phyloP scores from a whole-genome alignment of 1,140 invertebrate species.

The Zophobas morio region DNA sequence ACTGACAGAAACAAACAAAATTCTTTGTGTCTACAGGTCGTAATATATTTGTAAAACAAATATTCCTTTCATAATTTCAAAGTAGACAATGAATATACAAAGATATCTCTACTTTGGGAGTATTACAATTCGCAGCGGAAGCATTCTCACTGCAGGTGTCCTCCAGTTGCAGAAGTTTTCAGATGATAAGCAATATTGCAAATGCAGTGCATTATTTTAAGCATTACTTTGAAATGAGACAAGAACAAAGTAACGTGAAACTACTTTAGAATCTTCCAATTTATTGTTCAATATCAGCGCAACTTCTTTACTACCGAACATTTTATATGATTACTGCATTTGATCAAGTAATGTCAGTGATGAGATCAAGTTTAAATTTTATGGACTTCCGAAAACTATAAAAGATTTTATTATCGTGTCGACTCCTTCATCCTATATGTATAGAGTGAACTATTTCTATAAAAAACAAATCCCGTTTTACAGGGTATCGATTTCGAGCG shows the following conservation, averaged over 20 bases:
- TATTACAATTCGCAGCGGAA: too few relatives aligned
- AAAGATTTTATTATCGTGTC: slow-evolving; percentile 41
- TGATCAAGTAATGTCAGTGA: slow-evolving; percentile 29
- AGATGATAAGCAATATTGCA: too few relatives aligned
- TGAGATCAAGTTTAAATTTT: slow-evolving; percentile 36
- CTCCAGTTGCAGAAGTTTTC: too few relatives aligned
- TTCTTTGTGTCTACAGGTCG: too few relatives aligned
- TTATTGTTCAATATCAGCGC: slow-evolving; percentile 18
- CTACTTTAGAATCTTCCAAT: neutral
- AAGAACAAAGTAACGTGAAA: neutral
- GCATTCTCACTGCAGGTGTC: too few relatives aligned
- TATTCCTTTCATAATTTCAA: too few relatives aligned
- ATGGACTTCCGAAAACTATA: slow-evolving; percentile 21
- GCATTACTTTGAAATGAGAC: neutral
- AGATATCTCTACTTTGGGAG: too few relatives aligned
- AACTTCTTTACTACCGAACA: slow-evolving; percentile 3
- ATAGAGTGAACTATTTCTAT: slow-evolving; percentile 31
- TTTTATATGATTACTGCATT: slow-evolving; percentile 6
- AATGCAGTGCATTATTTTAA: too few relatives aligned
- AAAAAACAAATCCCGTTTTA: slow-evolving; percentile 21
- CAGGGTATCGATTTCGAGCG: slow-evolving; percentile 15
- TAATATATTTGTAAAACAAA: too few relatives aligned
- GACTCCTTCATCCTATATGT: slow-evolving; percentile 5
- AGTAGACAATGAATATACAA: too few relatives aligned
- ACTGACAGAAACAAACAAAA: too few relatives aligned